Conservation (phyloP, 2,797 vertebrate species). For the Enteromius radiatus region DNA sequence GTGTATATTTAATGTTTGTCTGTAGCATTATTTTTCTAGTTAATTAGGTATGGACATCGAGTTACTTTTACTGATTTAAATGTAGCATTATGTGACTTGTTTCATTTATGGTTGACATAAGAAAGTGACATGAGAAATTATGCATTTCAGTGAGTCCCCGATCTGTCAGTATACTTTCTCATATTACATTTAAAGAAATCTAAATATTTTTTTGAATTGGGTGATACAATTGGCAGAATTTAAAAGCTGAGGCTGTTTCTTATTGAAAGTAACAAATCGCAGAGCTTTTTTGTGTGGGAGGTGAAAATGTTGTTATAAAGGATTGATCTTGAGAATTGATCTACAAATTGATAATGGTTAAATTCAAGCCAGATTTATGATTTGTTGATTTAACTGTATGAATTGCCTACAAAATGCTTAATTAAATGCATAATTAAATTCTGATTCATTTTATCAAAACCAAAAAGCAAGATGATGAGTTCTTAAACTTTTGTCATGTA, state of each 20-base stretch:
- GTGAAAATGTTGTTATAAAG: not conserved
- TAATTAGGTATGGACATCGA: not conserved
- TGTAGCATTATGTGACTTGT: not conserved
- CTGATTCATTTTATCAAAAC: no score
- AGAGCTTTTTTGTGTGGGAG: no score
- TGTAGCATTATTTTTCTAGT: not conserved
- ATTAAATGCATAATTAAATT: not conserved
- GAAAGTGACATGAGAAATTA: not conserved
- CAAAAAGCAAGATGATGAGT: not conserved
- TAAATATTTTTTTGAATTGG: no score
- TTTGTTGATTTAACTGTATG: not conserved
- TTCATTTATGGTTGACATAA: no score
- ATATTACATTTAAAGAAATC: not conserved
- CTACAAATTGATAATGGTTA: not conserved
- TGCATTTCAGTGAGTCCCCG: not conserved
- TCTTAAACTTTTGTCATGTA: not conserved
- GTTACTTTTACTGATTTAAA: not conserved
- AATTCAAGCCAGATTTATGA: not conserved
- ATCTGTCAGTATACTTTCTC: not conserved
- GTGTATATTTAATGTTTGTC: not conserved
- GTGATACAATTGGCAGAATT: not conserved
- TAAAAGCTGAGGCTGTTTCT: not conserved
- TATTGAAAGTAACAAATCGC: not conserved
- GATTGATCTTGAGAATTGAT: not conserved
- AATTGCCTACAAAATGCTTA: not conserved